Base-by-base conservation (phyloP, 2,888 invertebrate species). In the Pyralis farinalis region DNA sequence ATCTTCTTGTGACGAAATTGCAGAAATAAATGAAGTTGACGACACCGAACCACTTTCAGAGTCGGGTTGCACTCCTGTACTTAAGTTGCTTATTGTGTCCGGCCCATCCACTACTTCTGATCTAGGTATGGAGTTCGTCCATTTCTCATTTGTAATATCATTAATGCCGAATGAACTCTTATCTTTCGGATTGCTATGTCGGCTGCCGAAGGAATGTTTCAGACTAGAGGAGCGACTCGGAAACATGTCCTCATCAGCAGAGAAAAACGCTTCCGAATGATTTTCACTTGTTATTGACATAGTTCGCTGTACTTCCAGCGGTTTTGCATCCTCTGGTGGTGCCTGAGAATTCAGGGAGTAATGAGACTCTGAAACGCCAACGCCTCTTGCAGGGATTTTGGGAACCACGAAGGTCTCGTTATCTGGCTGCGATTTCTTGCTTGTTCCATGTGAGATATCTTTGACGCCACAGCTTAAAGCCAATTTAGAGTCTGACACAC, bases 1-100 rank as follows among this genome's bases (percentile, higher is more conserved):
- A 69, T 97, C 97, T 80, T 97, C 97, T 73, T 97, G 97, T 7
- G 97, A 97, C 0, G 96, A 97, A 51, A 96, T 94, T 1, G 97
- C 97, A 0, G 97, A 97, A 56, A 95, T 96, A 58, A 96, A 96
- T 0, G 96, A 96, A 1, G 94, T 95, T 16, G 95, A 95, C 0
- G 96, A 96, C 10, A 96, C 91, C 0, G 95, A 96, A 28, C 93
- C 94, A 20, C 93, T 94, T 63, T 95, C 96, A 0, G 95, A 95
- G 8, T 95, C 95, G 0, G 93, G 84, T 35, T 83, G 87, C 0
- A 72, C 84, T 0, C 85, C 82, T 0, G 76, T 68, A 47, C 84
- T 85, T 42, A 86, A 53, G 44, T 84, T 86, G 39, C 84, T 85
- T 29, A 81, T 79, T 0, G 84, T 80, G 44, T 86, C 86, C 1